Conservation (phyloP, 2,888 invertebrate genomes). For the Phyllotreta striolata region DNA sequence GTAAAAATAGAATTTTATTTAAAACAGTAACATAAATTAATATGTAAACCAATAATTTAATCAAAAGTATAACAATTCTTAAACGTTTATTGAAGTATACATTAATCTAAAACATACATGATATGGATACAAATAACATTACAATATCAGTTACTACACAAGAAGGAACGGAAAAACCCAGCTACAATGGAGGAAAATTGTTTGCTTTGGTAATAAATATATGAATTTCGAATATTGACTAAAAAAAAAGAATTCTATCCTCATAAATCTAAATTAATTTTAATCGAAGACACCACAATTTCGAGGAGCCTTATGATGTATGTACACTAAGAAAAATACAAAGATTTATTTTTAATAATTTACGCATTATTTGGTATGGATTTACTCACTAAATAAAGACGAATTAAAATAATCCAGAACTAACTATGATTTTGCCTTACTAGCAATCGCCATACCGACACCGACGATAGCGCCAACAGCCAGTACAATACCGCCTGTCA, state of each 20-base stretch:
- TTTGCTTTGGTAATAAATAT: conserved; percentile 1
- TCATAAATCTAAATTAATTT: not conserved
- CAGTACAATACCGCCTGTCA: conserved; percentile 87
- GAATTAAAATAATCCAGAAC: conserved; percentile 23
- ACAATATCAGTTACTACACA: conserved; percentile 6
- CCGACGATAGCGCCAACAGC: conserved; percentile 85
- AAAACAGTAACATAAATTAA: no score
- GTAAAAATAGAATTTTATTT: no score
- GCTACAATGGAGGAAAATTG: no score
- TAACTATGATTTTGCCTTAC: conserved; percentile 48
- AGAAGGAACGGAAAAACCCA: conserved; percentile 3
- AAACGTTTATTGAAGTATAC: conserved; percentile 17
- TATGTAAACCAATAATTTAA: not conserved
- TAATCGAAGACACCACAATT: conserved; percentile 4
- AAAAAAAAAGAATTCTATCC: not conserved
- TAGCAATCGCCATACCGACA: conserved; percentile 80
- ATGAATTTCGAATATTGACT: not conserved
- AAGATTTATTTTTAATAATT: conserved; percentile 18
- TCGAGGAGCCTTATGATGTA: conserved; percentile 4
- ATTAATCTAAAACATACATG: conserved; percentile 7
- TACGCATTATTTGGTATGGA: conserved; percentile 17
- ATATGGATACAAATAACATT: no score
- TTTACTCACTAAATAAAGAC: conserved; percentile 24
- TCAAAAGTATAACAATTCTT: not conserved
- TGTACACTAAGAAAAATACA: conserved; percentile 18